Percentiles rank a stretch among this genome's conserved stretches.
These are phyloP conservation scores for Yponomeuta cagnagella DNA, from an alignment of 2,888 invertebrate species.

Conservation along the genomic window DNA sequence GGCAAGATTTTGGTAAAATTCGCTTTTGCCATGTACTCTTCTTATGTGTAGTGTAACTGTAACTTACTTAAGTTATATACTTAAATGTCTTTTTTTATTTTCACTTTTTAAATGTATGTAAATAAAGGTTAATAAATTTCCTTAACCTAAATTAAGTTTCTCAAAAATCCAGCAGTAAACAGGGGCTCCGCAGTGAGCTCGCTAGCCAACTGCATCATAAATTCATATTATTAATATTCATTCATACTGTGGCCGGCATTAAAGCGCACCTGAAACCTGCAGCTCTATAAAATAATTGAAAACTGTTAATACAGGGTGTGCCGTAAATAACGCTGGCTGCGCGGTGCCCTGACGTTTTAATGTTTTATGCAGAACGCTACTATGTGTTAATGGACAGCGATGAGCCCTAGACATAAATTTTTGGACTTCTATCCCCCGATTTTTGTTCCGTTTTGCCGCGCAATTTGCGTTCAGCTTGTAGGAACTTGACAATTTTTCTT, in stretches of 20 bases:
- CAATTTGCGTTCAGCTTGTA: slow-evolving; percentile 33
- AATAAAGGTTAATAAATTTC: too few species aligned
- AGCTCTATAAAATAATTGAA: slow-evolving; percentile 49
- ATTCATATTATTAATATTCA: slow-evolving; percentile 10
- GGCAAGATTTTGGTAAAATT: too few species aligned
- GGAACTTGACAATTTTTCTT: too few species aligned
- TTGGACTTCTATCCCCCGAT: slow-evolving; percentile 49
- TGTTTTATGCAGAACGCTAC: slow-evolving; percentile 65
- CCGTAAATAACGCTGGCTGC: slow-evolving; percentile 61
- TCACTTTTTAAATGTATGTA: too few species aligned
- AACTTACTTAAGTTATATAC: too few species aligned
- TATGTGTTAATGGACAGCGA: slow-evolving; percentile 64
- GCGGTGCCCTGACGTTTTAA: slow-evolving; percentile 57
- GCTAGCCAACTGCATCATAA: neutral
- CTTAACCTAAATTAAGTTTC: neutral
- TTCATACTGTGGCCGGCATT: slow-evolving; percentile 10
- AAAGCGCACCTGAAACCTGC: slow-evolving; percentile 13
- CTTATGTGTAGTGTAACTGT: too few species aligned
- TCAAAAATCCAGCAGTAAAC: neutral
- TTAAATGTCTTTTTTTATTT: too few species aligned
- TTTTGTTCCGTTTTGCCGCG: slow-evolving; percentile 50
- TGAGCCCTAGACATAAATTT: slow-evolving; percentile 63
- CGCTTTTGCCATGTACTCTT: too few species aligned
- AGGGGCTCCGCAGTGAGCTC: neutral
- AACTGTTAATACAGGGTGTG: slow-evolving; percentile 49